phyloP scores from a whole-genome alignment of 2,888 invertebrate species.

The Agrotis ipsilon region DNA sequence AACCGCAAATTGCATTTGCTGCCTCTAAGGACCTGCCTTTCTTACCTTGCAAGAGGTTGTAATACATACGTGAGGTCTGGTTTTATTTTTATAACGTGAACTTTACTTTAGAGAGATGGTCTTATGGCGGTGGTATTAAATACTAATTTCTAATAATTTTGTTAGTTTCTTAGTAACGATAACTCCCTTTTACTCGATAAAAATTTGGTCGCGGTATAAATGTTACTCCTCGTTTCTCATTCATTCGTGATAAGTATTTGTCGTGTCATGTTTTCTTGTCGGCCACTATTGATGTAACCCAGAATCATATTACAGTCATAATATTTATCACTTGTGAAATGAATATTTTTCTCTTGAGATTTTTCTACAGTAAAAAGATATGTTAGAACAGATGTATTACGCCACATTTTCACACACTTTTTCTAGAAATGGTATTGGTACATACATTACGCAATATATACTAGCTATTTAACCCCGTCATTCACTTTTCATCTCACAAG shows the following conservation, averaged over 20 bases:
- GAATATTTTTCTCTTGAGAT: not conserved
- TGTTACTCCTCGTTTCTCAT: conserved; percentile 1
- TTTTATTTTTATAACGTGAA: conserved; percentile 11
- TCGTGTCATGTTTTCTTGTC: too few species aligned
- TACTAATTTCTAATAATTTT: not conserved
- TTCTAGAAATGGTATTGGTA: too few species aligned
- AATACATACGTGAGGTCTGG: conserved; percentile 16
- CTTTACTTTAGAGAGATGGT: not conserved
- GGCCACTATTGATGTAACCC: conserved; percentile 7
- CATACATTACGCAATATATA: too few species aligned
- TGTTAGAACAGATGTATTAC: not conserved
- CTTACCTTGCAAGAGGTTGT: conserved; percentile 40
- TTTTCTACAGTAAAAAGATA: not conserved
- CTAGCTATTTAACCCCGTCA: not conserved
- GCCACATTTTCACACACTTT: too few species aligned
- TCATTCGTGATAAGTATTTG: conserved; percentile 10
- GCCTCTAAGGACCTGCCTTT: conserved; percentile 69
- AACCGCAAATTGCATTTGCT: conserved; percentile 84
- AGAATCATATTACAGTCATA: conserved; percentile 20
- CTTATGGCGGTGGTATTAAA: not conserved
- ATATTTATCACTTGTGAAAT: conserved; percentile 19
- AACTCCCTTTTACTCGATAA: not conserved
- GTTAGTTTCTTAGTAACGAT: not conserved
- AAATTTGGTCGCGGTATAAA: not conserved
- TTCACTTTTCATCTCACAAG: conserved; percentile 11